Evolutionary conservation across 2,797 vertebrate genomes (phyloP).

Genomic region (Schizopygopsis malacanthus): DNA sequence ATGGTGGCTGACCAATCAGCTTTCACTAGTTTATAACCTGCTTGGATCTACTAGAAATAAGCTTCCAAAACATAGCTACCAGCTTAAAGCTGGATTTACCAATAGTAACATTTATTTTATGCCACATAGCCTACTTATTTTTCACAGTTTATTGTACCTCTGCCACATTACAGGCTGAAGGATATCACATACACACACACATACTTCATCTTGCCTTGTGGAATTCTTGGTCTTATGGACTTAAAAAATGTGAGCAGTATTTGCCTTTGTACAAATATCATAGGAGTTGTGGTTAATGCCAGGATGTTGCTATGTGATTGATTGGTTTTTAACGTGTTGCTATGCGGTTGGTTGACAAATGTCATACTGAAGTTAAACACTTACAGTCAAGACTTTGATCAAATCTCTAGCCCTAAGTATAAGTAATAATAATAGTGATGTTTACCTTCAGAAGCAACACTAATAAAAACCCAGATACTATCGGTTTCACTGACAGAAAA

Average conservation of each 20-base stretch:
- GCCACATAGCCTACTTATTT: background rate
- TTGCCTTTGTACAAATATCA: background rate
- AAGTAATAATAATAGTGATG: background rate
- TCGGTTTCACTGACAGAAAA: slow-evolving; percentile 38
- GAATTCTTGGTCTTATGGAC: slow-evolving; percentile 10
- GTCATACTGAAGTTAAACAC: background rate
- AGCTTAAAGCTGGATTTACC: background rate
- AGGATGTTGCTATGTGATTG: slow-evolving; percentile 1
- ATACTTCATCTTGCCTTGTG: slow-evolving; percentile 6
- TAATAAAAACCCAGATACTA: slow-evolving; percentile 13
- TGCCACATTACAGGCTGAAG: background rate
- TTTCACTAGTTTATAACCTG: background rate
- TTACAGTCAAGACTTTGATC: background rate
- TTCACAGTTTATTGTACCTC: slow-evolving; percentile 28
- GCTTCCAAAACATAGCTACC: background rate
- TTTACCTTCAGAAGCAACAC: background rate
- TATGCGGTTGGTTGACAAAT: background rate
- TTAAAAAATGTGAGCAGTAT: slow-evolving; percentile 4
- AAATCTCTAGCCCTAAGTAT: background rate
- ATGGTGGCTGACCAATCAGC: background rate
- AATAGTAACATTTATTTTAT: background rate
- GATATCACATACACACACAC: background rate
- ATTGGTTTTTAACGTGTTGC: background rate
- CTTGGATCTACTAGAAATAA: background rate
- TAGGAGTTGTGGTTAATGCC: background rate